Evolutionary conservation across 2,888 invertebrate genomes (phyloP), one percentile per base, ranked within the genome.

Genomic region (Cylindroiulus punctatus): DNA sequence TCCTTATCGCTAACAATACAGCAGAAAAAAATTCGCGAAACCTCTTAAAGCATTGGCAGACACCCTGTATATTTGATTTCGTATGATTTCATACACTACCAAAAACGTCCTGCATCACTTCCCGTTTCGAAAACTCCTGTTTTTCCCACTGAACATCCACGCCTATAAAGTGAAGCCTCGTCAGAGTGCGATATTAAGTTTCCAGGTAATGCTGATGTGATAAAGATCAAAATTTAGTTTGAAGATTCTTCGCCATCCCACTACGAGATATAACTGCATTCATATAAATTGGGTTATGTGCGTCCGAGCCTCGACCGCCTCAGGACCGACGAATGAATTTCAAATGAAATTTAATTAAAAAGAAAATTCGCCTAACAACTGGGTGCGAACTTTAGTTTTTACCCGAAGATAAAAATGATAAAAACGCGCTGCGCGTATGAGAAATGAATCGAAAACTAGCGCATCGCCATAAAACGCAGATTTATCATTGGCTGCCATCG

Each of bases 301-400:
- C 57, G 22, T 57, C 57, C 22, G 8, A 57, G 22, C 8, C 57
- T 57, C 57, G 22, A 57, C 14, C 57, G 57, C 57, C 57, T 57
- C 57, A 5, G 57, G 57, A 57, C 22, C 22, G 22, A 57, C 57
- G 57, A 57, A 22, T 4, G 22, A 57, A 57, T n/a, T 57, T 57
- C 22, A 57, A 57, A 57, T 57, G 22, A 57, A 57, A 57, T 57
- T 57, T 57, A 57, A 57, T 57, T 57, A 57, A 57, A 57, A 57
- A 57, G 57, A 22, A 57, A 57, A 57, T 57, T 57, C 57, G 57
- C 57, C 22, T 57, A 57, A 57, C 57, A 57, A 57, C 57, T 57
- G 57, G 57, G 57, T 57, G 57, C 57, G 57, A 57, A 57, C 57
- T 57, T 57, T 57, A 57, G 57, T 57, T 57, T 57, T 57, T 57